These are phyloP conservation scores for Alaudala cheleensis DNA, from an alignment of 2,113 vertebrate species.

Conservation along the genomic window DNA sequence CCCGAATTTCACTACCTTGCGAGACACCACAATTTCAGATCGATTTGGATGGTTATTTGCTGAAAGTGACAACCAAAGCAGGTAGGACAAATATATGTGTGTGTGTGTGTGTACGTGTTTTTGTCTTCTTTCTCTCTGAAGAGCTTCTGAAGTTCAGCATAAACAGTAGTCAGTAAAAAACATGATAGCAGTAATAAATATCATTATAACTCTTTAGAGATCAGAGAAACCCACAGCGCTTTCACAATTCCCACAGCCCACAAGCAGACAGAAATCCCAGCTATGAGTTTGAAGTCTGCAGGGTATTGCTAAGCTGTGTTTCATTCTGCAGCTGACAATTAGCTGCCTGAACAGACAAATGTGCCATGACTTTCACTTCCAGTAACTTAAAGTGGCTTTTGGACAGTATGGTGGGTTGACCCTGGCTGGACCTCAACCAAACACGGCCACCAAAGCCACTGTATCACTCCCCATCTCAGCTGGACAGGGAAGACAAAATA, in stretches of 20 bases:
- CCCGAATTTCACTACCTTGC: constrained; percentile 90
- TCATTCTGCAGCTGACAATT: background rate
- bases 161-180: background rate
- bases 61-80: constrained; percentile 93
- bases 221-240: background rate
- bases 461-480: background rate
- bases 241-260: background rate
- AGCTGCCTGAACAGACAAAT: background rate
- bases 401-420: background rate
- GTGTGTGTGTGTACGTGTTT: background rate
- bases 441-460: background rate
- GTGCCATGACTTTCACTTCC: background rate
- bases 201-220: background rate
- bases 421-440: background rate
- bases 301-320: background rate
- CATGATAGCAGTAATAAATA: background rate
- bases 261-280: background rate
- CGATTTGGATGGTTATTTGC: constrained; percentile 93
- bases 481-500: background rate
- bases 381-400: background rate
- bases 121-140: background rate
- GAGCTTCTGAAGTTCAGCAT: background rate
- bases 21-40: constrained; percentile 86
- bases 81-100: constrained; percentile 69
- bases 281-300: background rate